phyloP scores from a whole-genome alignment of 37 sponge, comb jelly and placozoan species.

The Eunapius fragilis region DNA sequence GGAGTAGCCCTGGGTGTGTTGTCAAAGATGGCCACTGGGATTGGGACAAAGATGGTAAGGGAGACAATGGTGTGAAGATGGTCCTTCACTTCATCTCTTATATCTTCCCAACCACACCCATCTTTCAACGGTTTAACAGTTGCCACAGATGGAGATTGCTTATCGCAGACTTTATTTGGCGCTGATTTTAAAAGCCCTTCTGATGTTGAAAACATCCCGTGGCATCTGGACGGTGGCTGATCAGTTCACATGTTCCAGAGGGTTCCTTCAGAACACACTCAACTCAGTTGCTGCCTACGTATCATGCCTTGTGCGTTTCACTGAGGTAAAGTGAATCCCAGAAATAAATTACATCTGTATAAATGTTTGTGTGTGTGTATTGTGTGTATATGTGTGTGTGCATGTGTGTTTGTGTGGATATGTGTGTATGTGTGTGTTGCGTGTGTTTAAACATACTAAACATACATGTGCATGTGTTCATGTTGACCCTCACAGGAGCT shows the following conservation, averaged over 20 bases:
- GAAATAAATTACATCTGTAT: background rate
- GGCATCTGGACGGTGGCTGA: slow-evolving; percentile 82
- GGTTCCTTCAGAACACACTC: slow-evolving; percentile 75
- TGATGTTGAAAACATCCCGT: slow-evolving; percentile 26
- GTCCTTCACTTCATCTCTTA: background rate
- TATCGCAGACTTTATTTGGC: slow-evolving; percentile 37
- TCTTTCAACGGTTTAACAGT: background rate
- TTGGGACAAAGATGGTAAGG: slow-evolving; percentile 55
- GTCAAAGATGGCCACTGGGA: slow-evolving; percentile 65
- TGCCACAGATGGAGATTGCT: background rate
- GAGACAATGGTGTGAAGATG: background rate
- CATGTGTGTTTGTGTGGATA: background rate
- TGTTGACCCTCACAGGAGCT: slow-evolving; percentile 69
- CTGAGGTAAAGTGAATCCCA: slow-evolving; percentile 41
- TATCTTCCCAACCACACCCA: background rate
- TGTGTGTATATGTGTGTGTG: background rate
- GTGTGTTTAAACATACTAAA: background rate
- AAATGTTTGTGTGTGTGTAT: background rate
- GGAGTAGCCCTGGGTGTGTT: slow-evolving; percentile 55
- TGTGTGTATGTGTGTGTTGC: background rate
- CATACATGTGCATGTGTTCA: too few species aligned
- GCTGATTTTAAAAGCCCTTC: slow-evolving; percentile 69
- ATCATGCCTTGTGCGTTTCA: slow-evolving; percentile 81
- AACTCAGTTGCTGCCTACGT: slow-evolving; percentile 66
- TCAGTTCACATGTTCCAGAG: slow-evolving; percentile 77